phyloP scores from a whole-genome alignment of 1,140 invertebrate genomes.

The Trachelipus rathkii region DNA sequence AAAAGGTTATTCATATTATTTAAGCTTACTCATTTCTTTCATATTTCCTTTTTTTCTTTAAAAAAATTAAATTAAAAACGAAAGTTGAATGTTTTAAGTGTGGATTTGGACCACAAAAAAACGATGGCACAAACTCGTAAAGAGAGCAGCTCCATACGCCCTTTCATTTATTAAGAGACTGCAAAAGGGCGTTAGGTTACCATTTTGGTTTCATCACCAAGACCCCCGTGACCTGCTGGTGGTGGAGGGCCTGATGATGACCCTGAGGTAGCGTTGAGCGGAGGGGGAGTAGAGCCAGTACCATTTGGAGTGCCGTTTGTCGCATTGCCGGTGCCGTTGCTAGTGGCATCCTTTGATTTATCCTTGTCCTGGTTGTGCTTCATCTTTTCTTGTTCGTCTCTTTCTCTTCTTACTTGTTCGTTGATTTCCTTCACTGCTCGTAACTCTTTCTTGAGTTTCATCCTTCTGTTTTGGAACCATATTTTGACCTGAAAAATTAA shows the following conservation, averaged over 20 bases:
- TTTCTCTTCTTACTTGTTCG: conserved; percentile 81
- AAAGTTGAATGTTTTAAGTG: background rate
- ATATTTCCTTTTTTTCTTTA: background rate
- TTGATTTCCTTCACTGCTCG: conserved; percentile 90
- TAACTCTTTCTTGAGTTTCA: conserved; percentile 96
- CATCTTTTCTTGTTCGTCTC: conserved; percentile 86
- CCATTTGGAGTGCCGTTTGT: conserved; percentile 54
- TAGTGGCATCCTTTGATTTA: conserved; percentile 53
- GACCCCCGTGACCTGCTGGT: conserved; percentile 36
- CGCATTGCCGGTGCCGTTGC: conserved; percentile 54
- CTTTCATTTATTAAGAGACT: background rate
- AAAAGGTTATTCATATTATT: too few species aligned
- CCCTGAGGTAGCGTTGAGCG: conserved; percentile 45
- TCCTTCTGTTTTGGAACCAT: conserved; percentile 60
- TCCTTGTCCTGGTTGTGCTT: conserved; percentile 70
- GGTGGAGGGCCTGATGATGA: conserved; percentile 31
- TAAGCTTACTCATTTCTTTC: too few species aligned
- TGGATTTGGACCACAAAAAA: conserved; percentile 8
- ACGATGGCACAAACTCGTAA: background rate
- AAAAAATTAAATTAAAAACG: background rate
- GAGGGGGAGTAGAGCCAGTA: background rate
- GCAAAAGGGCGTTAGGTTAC: conserved; percentile 43
- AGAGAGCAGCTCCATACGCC: background rate
- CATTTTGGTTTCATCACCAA: conserved; percentile 45
- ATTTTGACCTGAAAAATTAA: conserved; percentile 46